A percentile compares a stretch with the other conserved stretches of the same genome.
These are phyloP conservation scores for Ophonus ardosiacus DNA, from an alignment of 2,888 invertebrate species.

Conservation along the genomic window DNA sequence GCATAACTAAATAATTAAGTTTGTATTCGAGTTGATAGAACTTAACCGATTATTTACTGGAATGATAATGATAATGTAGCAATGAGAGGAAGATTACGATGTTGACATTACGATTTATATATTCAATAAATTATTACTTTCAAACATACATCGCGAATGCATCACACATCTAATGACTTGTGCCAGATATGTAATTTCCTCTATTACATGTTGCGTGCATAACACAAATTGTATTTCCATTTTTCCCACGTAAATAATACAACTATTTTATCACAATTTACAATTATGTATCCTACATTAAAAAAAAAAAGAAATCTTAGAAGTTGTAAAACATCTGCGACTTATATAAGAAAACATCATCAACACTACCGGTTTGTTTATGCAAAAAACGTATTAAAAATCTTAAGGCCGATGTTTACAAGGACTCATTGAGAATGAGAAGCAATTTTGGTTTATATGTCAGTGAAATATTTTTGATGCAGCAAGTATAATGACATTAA, in stretches of 20 bases:
- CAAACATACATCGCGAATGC: background rate
- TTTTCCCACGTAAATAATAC: slow-evolving; percentile 19
- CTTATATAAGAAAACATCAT: slow-evolving; percentile 38
- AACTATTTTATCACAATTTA: background rate
- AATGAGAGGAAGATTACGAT: background rate
- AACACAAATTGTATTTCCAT: slow-evolving; percentile 1
- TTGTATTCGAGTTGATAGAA: too few relatives aligned
- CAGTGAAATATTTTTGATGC: background rate
- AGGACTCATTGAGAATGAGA: too few relatives aligned
- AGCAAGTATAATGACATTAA: background rate
- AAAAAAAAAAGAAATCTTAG: background rate
- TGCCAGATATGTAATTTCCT: background rate
- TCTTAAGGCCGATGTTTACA: slow-evolving; percentile 31
- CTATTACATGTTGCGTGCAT: slow-evolving; percentile 12
- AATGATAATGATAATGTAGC: background rate
- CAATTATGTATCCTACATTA: background rate
- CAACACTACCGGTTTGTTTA: slow-evolving; percentile 49
- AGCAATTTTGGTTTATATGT: background rate
- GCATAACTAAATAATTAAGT: too few relatives aligned
- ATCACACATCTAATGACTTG: background rate
- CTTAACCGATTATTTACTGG: too few relatives aligned
- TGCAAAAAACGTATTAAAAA: slow-evolving; percentile 50
- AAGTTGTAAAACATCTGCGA: slow-evolving; percentile 41
- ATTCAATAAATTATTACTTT: background rate
- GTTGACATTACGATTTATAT: background rate